Evolutionary conservation across 2,113 vertebrate species (phyloP).

Genomic region (Rattus rattus): DNA sequence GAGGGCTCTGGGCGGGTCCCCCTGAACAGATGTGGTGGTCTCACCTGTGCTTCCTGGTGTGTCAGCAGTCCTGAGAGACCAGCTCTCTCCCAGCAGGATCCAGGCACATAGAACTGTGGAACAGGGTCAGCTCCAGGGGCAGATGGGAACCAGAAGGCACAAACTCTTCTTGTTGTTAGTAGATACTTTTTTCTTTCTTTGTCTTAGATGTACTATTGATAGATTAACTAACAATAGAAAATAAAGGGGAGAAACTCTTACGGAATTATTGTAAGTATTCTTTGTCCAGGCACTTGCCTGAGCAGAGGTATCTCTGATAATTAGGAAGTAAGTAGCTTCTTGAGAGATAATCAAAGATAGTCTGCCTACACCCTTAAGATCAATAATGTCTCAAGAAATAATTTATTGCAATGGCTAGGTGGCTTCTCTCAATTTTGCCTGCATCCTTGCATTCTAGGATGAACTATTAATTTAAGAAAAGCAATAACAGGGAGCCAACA

Average conservation of each 20-base stretch:
- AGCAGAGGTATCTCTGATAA: constrained; percentile 8
- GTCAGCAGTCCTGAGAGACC: no score
- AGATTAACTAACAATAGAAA: not conserved
- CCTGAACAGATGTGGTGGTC: no score
- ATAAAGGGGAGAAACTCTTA: not conserved
- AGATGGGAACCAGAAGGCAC: no score
- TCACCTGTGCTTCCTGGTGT: no score
- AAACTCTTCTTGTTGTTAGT: not conserved
- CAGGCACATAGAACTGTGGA: no score
- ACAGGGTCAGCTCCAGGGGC: no score
- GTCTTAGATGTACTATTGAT: not conserved
- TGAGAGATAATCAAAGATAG: not conserved
- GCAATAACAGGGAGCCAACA: not conserved
- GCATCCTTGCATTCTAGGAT: not conserved
- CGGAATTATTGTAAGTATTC: not conserved
- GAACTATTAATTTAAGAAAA: not conserved
- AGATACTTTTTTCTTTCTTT: not conserved
- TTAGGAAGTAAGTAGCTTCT: not conserved
- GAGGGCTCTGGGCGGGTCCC: no score
- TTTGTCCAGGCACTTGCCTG: not conserved
- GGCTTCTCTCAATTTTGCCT: not conserved
- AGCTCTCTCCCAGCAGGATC: no score
- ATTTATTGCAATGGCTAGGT: not conserved
- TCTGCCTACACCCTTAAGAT: not conserved
- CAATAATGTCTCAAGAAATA: no score